A percentile compares a stretch with the other conserved stretches of the same genome.
These are phyloP conservation scores for Centropus unirufus DNA, from an alignment of 2,113 vertebrate species.

Conservation along the genomic window DNA sequence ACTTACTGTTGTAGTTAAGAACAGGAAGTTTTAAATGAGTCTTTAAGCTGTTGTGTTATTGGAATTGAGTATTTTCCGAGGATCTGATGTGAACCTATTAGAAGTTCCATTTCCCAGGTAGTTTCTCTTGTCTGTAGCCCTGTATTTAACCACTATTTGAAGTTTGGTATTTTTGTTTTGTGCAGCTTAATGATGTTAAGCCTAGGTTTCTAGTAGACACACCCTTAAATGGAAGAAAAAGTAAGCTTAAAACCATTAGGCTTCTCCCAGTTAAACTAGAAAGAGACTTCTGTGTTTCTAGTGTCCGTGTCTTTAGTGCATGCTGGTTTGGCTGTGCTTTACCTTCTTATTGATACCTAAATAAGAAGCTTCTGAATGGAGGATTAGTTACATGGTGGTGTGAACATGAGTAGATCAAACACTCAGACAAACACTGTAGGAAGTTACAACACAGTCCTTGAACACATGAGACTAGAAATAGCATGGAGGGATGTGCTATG, in stretches of 20 bases:
- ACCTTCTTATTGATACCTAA: not conserved
- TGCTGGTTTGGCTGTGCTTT: not conserved
- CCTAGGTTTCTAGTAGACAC: not conserved
- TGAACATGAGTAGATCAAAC: not conserved
- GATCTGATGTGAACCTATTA: not conserved
- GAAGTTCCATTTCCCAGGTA: not conserved
- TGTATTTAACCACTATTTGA: not conserved
- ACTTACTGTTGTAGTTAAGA: not conserved
- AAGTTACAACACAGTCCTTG: not conserved
- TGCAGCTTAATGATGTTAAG: not conserved
- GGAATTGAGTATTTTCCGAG: not conserved
- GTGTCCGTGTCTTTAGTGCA: fast-evolving
- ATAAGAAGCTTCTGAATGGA: not conserved
- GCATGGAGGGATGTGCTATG: not conserved
- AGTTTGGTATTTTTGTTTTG: not conserved
- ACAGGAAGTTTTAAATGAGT: not conserved
- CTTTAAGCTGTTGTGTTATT: not conserved
- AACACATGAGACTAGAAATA: not conserved
- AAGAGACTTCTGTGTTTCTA: not conserved
- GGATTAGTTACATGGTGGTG: not conserved
- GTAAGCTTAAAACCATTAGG: not conserved
- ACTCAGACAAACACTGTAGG: not conserved
- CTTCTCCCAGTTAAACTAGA: not conserved
- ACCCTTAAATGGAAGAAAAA: not conserved
- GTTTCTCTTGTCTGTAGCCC: not conserved